These are phyloP conservation scores for Epizoanthus stellaris DNA, from an alignment of 92 coral and sea anemone species.

Conservation along the genomic window DNA sequence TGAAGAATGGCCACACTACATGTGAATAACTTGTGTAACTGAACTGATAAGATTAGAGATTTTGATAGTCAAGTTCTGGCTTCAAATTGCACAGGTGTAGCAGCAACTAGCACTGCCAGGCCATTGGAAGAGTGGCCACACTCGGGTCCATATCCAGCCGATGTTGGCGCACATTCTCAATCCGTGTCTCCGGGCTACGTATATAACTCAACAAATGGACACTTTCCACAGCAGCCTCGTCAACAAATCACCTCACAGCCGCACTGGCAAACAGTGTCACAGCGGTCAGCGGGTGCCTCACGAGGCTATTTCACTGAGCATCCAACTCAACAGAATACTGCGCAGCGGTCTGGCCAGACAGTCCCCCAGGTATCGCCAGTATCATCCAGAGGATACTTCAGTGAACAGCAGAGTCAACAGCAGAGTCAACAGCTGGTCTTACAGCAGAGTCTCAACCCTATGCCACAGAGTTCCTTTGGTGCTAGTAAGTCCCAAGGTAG, in stretches of 20 bases:
- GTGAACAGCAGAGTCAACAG: slow-evolving; percentile 21
- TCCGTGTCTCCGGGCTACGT: not conserved
- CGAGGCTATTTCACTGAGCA: not conserved
- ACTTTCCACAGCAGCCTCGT: not conserved
- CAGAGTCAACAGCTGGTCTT: not conserved
- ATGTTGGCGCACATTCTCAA: not conserved
- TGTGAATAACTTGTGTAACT: too few species aligned
- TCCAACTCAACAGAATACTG: too few species aligned
- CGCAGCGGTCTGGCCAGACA: not conserved
- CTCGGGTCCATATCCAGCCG: not conserved
- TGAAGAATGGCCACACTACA: too few species aligned
- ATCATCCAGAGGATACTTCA: not conserved
- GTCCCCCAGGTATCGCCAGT: not conserved
- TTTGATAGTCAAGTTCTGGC: too few species aligned
- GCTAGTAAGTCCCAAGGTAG: slow-evolving; percentile 16
- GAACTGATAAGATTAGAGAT: too few species aligned
- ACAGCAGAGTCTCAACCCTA: not conserved
- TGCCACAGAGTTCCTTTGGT: not conserved
- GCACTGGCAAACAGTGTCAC: not conserved
- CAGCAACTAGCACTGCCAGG: too few species aligned
- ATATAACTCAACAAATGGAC: not conserved
- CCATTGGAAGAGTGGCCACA: too few species aligned
- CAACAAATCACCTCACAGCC: not conserved
- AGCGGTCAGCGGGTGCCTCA: not conserved
- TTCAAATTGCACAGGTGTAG: too few species aligned